phyloP scores from a whole-genome alignment of 2,888 invertebrate genomes.

The Idaea dimidiata region DNA sequence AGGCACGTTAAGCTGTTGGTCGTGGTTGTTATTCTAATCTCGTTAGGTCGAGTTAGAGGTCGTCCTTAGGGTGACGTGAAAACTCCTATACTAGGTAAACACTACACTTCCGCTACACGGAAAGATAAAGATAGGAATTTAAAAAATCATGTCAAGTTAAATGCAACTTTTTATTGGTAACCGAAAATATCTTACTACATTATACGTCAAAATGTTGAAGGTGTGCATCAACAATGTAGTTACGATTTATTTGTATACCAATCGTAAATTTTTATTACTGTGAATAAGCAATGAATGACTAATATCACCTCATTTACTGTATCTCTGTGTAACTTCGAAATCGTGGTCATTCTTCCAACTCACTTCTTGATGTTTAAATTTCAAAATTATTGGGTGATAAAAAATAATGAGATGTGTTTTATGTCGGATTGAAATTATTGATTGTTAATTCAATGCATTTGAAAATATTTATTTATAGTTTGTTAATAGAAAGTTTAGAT shows the following conservation, averaged over 20 bases:
- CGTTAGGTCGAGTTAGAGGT: too few species aligned
- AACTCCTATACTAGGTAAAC: too few species aligned
- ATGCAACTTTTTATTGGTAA: too few species aligned
- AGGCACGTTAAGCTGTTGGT: too few species aligned
- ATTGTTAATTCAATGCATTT: slow-evolving; percentile 25
- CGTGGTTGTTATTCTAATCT: too few species aligned
- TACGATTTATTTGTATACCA: slow-evolving; percentile 24
- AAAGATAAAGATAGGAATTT: too few species aligned
- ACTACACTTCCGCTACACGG: too few species aligned
- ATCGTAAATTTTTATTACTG: slow-evolving; percentile 44
- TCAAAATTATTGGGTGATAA: slow-evolving; percentile 27
- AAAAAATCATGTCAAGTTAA: too few species aligned
- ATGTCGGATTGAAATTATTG: slow-evolving; percentile 29
- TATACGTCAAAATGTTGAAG: neutral
- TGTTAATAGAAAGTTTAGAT: slow-evolving; percentile 27
- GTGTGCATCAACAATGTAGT: neutral
- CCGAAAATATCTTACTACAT: neutral
- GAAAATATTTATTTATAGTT: slow-evolving; percentile 26
- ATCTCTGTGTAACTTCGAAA: slow-evolving; percentile 28
- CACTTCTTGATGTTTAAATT: slow-evolving; percentile 27
- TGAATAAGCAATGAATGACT: slow-evolving; percentile 41
- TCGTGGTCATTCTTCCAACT: slow-evolving; percentile 31
- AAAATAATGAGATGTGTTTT: slow-evolving; percentile 26
- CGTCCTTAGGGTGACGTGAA: too few species aligned
- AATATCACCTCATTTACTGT: slow-evolving; percentile 39